Conservation (phyloP, 2,113 vertebrate genomes). For the Scomber japonicus region DNA sequence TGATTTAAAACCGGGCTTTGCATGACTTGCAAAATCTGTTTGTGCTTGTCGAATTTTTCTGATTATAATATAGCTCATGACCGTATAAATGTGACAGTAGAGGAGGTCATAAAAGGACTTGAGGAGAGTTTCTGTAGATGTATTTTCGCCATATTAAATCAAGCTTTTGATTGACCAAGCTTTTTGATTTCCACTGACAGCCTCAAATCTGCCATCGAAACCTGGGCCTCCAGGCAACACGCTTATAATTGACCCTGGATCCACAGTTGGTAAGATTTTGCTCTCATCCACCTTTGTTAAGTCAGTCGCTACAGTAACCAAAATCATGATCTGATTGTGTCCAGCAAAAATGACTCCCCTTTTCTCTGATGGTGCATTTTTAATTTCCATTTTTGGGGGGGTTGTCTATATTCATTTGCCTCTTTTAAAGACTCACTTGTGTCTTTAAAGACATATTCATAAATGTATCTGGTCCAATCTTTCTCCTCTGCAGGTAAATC, state of each 20-base stretch:
- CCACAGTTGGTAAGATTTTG: slow-evolving; percentile 87
- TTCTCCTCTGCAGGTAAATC: slow-evolving; percentile 86
- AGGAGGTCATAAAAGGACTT: not conserved
- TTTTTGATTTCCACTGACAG: slow-evolving; percentile 73
- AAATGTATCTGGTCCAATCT: slow-evolving; percentile 6
- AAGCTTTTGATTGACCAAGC: not conserved
- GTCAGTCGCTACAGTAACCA: not conserved
- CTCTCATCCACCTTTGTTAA: slow-evolving; percentile 2
- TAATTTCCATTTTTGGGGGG: not conserved
- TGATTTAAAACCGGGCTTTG: slow-evolving; percentile 37
- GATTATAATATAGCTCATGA: not conserved
- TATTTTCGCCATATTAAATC: slow-evolving; percentile 24
- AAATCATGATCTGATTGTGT: not conserved
- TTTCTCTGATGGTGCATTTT: not conserved
- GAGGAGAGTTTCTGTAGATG: not conserved
- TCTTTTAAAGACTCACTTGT: not conserved
- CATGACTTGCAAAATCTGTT: slow-evolving; percentile 28
- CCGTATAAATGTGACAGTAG: not conserved
- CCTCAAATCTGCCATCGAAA: slow-evolving; percentile 89
- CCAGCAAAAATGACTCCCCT: too few species aligned
- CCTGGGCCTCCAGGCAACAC: slow-evolving; percentile 80
- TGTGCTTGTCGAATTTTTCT: slow-evolving; percentile 16
- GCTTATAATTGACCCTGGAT: slow-evolving; percentile 82
- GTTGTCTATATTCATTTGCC: not conserved
- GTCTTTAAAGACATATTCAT: not conserved